A percentile compares a stretch with the other conserved stretches of the same genome.
phyloP scores from a whole-genome alignment of 2,797 vertebrate species.

The Phrynocephalus forsythii region DNA sequence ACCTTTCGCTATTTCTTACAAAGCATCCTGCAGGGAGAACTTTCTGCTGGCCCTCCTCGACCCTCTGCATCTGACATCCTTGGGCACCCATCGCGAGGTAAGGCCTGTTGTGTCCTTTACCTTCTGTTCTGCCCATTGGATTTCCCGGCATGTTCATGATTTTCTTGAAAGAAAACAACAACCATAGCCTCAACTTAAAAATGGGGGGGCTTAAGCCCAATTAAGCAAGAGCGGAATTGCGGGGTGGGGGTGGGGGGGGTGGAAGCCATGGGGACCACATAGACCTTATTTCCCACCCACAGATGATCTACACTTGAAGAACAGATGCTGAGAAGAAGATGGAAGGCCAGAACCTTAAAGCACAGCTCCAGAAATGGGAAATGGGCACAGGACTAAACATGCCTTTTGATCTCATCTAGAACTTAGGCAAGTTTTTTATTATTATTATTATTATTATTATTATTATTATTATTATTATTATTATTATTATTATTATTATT shows the following conservation, averaged over 20 bases:
- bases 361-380: neutral
- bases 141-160: rapidly evolving
- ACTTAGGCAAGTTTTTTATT: neutral
- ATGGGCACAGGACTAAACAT: neutral
- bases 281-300: neutral
- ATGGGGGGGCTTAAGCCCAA: no score
- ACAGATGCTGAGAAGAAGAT: neutral
- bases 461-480: no score
- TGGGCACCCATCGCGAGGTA: neutral
- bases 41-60: neutral
- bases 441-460: no score
- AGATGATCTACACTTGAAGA: neutral
- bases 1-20: neutral
- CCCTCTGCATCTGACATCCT: neutral
- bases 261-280: no score
- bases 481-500: no score
- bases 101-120: neutral
- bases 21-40: no score
- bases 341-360: neutral
- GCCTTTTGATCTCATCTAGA: neutral
- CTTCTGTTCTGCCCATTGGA: rapidly evolving
- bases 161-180: neutral
- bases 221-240: no score
- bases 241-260: no score
- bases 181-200: neutral